These are phyloP conservation scores for Mylabris sibirica DNA, from an alignment of 2,888 invertebrate genomes.

Conservation along the genomic window DNA sequence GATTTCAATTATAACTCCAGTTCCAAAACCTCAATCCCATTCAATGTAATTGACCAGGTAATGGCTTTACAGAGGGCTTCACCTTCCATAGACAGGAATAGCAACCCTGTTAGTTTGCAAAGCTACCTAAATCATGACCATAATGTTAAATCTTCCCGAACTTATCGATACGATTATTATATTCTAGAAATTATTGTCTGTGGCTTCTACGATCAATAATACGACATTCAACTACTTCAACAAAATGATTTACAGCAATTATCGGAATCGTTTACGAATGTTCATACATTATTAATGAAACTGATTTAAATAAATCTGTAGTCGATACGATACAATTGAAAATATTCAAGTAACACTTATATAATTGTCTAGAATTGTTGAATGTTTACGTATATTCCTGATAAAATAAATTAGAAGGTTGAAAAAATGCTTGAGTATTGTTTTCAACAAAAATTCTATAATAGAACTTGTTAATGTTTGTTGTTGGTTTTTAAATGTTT, in stretches of 20 bases:
- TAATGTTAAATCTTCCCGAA: slow-evolving; percentile 46
- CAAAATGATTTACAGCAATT: slow-evolving; percentile 12
- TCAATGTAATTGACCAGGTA: slow-evolving; percentile 63
- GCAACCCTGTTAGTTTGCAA: slow-evolving; percentile 54
- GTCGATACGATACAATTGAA: neutral
- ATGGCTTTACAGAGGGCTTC: slow-evolving; percentile 60
- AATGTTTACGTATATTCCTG: no score
- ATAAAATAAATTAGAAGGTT: no score
- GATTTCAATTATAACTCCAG: slow-evolving; percentile 62
- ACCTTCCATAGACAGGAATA: slow-evolving; percentile 58
- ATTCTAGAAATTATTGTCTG: slow-evolving; percentile 17
- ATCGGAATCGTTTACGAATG: neutral
- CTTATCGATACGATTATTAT: slow-evolving; percentile 35
- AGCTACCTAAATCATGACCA: slow-evolving; percentile 56
- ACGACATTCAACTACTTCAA: neutral
- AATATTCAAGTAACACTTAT: no score
- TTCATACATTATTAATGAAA: slow-evolving; percentile 3
- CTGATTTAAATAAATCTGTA: neutral
- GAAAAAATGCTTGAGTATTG: neutral
- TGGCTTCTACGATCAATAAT: slow-evolving; percentile 6
- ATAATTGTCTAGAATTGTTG: no score
- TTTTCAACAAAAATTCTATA: neutral
- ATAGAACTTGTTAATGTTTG: neutral
- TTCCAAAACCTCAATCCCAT: slow-evolving; percentile 61
- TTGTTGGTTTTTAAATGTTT: slow-evolving; percentile 31